These are phyloP conservation scores for Rachycentron canadum DNA, from an alignment of 2,797 vertebrate species.

Conservation along the genomic window DNA sequence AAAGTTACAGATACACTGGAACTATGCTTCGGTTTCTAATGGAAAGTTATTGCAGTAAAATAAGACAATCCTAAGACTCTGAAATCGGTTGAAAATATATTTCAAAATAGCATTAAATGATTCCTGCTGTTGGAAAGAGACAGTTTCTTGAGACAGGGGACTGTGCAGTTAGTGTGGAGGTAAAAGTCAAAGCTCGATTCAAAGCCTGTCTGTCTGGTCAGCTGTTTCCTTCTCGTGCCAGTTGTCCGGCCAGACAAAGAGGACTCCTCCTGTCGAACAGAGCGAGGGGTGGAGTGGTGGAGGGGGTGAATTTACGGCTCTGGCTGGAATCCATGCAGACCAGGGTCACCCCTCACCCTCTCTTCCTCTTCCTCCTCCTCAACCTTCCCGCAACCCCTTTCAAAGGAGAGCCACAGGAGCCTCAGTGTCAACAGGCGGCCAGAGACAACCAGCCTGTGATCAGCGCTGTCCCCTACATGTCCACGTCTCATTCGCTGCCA, in stretches of 20 bases:
- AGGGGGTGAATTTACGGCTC: constrained; percentile 56
- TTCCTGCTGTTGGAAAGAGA: not conserved
- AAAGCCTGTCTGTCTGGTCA: constrained; percentile 54
- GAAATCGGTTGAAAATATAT: not conserved
- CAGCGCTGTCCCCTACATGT: constrained; percentile 7
- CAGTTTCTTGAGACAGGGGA: no score
- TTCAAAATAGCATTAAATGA: not conserved
- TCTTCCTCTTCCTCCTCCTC: constrained; percentile 2
- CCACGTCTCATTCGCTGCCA: constrained; percentile 22
- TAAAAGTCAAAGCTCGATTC: no score
- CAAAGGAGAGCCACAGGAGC: constrained; percentile 60
- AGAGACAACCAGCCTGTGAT: not conserved
- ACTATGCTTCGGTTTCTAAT: no score
- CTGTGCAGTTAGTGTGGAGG: not conserved
- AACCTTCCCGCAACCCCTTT: constrained; percentile 54
- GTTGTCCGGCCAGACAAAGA: constrained; percentile 78
- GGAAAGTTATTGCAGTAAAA: no score
- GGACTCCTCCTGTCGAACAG: constrained; percentile 60
- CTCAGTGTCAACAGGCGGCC: constrained; percentile 68
- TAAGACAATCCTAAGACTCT: not conserved
- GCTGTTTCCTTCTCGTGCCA: constrained; percentile 80
- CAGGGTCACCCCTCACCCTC: constrained; percentile 24
- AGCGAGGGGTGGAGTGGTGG: constrained; percentile 24
- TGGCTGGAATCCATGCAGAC: constrained; percentile 53
- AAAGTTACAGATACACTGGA: no score